A percentile compares a stretch with the other conserved stretches of the same genome.
phyloP scores from a whole-genome alignment of 2,888 invertebrate genomes.

The Eubasilissa splendida region DNA sequence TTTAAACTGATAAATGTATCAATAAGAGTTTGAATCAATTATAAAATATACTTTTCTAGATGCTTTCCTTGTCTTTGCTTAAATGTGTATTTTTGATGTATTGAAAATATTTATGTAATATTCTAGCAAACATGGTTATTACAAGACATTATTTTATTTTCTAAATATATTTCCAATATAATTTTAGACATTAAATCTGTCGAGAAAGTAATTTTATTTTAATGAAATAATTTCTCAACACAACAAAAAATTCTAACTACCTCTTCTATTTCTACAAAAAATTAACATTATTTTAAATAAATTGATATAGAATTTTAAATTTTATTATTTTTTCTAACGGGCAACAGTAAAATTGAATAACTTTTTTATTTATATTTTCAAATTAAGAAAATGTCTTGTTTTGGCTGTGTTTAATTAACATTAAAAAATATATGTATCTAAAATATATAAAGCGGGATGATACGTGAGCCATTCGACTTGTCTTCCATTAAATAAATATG shows the following conservation, averaged over 20 bases:
- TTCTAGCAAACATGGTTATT: background rate
- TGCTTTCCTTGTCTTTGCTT: conserved; percentile 5
- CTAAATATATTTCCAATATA: no score
- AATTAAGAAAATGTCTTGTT: conserved; percentile 12
- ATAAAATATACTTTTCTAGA: background rate
- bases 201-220: no score
- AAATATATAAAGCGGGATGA: conserved; percentile 44
- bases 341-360: no score
- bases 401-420: conserved; percentile 26
- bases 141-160: conserved; percentile 1
- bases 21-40: conserved; percentile 24
- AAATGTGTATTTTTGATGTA: conserved; percentile 39
- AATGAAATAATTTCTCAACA: no score
- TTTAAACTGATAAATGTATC: background rate
- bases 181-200: no score
- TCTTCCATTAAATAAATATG: conserved; percentile 69
- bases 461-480: conserved; percentile 74
- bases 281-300: no score
- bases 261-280: no score
- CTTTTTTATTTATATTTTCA: background rate
- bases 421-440: conserved; percentile 42
- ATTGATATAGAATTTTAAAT: no score
- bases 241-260: no score
- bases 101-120: conserved; percentile 2
- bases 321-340: no score